phyloP scores from a whole-genome alignment of 2,888 invertebrate genomes.

The Exocentrus adspersus region DNA sequence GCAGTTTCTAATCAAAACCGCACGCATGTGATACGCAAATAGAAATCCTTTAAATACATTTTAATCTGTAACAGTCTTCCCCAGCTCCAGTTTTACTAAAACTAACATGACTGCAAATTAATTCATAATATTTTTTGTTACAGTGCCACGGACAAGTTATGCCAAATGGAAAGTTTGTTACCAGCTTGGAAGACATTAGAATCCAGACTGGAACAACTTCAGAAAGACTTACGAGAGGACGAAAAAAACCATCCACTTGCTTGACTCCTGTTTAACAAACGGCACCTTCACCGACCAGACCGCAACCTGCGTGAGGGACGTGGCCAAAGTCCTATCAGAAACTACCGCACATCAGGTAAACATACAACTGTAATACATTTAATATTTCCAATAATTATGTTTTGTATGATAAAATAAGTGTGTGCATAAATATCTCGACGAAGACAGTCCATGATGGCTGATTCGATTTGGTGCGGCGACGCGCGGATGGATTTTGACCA shows the following conservation, averaged over 20 bases:
- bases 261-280: conserved; percentile 64
- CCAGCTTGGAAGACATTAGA: conserved; percentile 82
- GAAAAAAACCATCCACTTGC: conserved; percentile 68
- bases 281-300: conserved; percentile 64
- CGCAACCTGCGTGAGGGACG: conserved; percentile 68
- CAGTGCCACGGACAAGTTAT: conserved; percentile 78
- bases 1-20: conserved; percentile 21
- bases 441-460: conserved; percentile 42
- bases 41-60: neutral
- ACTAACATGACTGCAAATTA: no score
- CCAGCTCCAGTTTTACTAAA: no score
- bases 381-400: no score
- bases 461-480: conserved; percentile 48
- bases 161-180: conserved; percentile 76
- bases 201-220: conserved; percentile 78
- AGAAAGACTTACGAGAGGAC: conserved; percentile 80
- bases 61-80: neutral
- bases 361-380: no score
- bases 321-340: conserved; percentile 69
- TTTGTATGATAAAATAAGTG: no score
- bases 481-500: conserved; percentile 54
- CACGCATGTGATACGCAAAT: conserved; percentile 1
- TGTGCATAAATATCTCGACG: conserved; percentile 35
- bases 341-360: conserved; percentile 59
- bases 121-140: conserved; percentile 47